phyloP scores from a whole-genome alignment of 1,140 invertebrate species.

The Lasioglossum baleicum region DNA sequence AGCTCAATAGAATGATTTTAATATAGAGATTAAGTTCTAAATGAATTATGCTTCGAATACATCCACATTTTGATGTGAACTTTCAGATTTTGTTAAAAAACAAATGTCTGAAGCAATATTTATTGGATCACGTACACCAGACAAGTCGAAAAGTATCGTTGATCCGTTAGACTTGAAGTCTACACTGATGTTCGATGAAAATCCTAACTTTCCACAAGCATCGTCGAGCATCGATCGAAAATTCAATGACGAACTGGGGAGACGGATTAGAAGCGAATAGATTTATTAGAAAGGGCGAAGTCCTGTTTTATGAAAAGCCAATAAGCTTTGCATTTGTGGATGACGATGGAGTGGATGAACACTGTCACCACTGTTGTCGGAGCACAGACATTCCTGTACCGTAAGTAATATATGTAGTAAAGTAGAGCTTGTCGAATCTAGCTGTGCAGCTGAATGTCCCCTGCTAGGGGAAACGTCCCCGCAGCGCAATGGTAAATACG shows the following conservation, averaged over 20 bases:
- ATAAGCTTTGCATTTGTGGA: constrained; percentile 83
- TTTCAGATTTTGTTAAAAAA: constrained; percentile 44
- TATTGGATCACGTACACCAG: not conserved
- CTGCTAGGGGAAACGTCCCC: too few species aligned
- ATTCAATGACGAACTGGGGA: constrained; percentile 76
- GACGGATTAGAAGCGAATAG: constrained; percentile 81
- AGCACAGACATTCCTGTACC: constrained; percentile 75
- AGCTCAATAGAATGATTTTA: too few species aligned
- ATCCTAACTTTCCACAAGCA: too few species aligned
- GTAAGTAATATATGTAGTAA: constrained; percentile 73
- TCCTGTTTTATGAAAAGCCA: constrained; percentile 86
- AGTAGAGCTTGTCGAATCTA: too few species aligned
- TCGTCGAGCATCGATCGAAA: constrained; percentile 61
- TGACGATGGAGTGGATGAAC: constrained; percentile 74
- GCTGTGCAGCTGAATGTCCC: too few species aligned
- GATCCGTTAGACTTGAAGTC: constrained; percentile 33
- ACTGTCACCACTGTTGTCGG: constrained; percentile 82
- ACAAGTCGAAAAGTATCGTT: constrained; percentile 2
- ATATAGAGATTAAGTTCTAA: too few species aligned
- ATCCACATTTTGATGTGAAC: constrained; percentile 15
- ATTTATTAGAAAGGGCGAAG: constrained; percentile 82
- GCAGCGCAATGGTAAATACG: too few species aligned
- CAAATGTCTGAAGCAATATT: constrained; percentile 40
- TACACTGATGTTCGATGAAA: constrained; percentile 63
- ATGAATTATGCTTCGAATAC: not conserved